Evolutionary conservation across 2,888 invertebrate genomes (phyloP), one percentile per base, ranked within the genome.

Genomic region (Beris morrisii): DNA sequence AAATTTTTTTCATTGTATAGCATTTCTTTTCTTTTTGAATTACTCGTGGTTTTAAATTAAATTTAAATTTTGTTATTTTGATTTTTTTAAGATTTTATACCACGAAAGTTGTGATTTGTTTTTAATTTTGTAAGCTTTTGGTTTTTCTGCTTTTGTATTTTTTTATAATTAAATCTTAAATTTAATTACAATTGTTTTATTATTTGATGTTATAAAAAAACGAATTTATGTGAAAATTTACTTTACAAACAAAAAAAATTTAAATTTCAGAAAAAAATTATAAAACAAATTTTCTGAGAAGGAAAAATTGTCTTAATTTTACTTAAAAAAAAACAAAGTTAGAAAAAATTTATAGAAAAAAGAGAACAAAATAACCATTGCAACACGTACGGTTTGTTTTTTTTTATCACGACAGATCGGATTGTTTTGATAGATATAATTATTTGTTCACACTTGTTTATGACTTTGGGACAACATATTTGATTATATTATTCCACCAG

Each of bases 1-100:
- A 72, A 58, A 66, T 68, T 72, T 67, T 69, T 67, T 74, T 32
- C 54, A 31, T 54, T 70, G 70, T 73, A 38, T 38, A 38, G 38
- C 70, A 68, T 71, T 71, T 69, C 72, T 72, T 65, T 69, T 70
- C 12, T 54, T 67, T 57, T 61, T 44, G 48, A 32, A 50, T 46
- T 48, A 15, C 45, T 61, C 22, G 22, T 52, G 32, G 32, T 32
- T 50, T 61, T 13, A 61, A 28, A 64, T 64, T 66, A 65, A 64
- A 67, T 56, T 61, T 46, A 59, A 44, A 59, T 65, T 65, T 66
- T 64, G 32, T 66, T 61, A 58, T 66, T 56, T 32, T n/a, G 43
- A 54, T 65, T 58, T 53, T 32, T 64, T 64, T 30, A 50, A 57
- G 54, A 43, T 54, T 65, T 50, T 48, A 9, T 55, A 44, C 55